Conservation (phyloP, 1,140 invertebrate species). For the Zaprionus nigranus region DNA sequence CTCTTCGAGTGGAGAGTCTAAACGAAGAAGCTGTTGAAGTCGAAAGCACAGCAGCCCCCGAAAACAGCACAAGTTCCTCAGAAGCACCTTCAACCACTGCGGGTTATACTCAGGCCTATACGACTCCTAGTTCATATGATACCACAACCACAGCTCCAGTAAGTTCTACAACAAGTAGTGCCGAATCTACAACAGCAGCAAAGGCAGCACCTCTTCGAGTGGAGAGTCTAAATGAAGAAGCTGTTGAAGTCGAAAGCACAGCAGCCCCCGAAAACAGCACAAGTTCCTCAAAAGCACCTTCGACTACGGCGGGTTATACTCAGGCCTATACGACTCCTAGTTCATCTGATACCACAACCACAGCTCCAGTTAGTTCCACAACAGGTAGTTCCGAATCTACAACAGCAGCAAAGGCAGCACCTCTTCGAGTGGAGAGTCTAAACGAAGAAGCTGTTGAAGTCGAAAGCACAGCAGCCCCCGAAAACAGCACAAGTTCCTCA, state of each 20-base stretch:
- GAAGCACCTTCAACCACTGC: no score
- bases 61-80: no score
- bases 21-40: no score
- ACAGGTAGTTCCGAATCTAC: neutral
- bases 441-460: neutral
- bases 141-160: neutral
- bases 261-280: neutral
- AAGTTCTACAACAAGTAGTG: neutral
- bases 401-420: neutral
- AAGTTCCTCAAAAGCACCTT: no score
- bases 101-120: neutral
- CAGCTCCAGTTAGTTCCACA: neutral
- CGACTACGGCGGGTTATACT: neutral
- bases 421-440: neutral
- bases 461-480: neutral
- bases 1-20: no score
- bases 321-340: neutral
- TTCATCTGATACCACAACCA: neutral
- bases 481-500: no score
- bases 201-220: neutral
- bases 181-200: neutral
- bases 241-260: neutral
- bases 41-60: no score
- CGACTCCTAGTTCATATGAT: neutral
- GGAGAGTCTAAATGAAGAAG: neutral